Evolutionary conservation across 92 coral and sea anemone species (phyloP).

Genomic region (Siderastrea siderea): DNA sequence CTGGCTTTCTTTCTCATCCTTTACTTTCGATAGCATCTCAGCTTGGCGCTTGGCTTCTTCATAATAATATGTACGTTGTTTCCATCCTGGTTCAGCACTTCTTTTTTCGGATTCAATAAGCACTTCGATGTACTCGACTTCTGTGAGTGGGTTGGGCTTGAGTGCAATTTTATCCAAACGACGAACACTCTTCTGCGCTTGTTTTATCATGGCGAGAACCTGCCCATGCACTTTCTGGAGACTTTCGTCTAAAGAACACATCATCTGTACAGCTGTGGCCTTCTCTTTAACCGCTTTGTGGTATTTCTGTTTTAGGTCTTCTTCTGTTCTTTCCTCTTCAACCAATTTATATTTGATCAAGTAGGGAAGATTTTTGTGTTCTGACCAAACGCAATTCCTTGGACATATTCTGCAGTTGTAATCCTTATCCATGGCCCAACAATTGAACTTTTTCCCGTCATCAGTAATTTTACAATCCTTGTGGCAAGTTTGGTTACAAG

Average conservation of each 20-base stretch:
- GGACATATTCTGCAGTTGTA: constrained; percentile 45
- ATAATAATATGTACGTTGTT: constrained; percentile 22
- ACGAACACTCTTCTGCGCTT: constrained; percentile 4
- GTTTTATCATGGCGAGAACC: background rate
- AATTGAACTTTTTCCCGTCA: constrained; percentile 15
- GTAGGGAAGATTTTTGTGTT: too few relatives aligned
- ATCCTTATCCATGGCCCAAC: constrained; percentile 25
- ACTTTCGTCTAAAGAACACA: background rate
- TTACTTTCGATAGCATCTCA: constrained; percentile 8
- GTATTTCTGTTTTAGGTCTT: constrained; percentile 25
- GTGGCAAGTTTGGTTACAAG: constrained; percentile 56
- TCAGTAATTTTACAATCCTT: constrained; percentile 23
- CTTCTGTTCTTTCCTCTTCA: constrained; percentile 11
- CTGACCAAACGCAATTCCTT: constrained; percentile 27
- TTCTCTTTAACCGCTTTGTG: background rate
- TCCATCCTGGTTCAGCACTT: constrained; percentile 45
- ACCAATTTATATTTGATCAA: too few relatives aligned
- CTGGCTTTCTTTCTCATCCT: constrained; percentile 1
- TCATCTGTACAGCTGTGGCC: background rate
- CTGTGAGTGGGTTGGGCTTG: constrained; percentile 58
- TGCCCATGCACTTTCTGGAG: background rate
- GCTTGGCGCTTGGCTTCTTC: constrained; percentile 46
- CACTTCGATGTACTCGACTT: constrained; percentile 48
- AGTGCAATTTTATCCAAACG: constrained; percentile 61
- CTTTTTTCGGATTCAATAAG: constrained; percentile 52